Percentiles rank a stretch among this genome's conserved stretches.
Conservation (phyloP, 2,888 invertebrate genomes). For the Podabrus alpinus region DNA sequence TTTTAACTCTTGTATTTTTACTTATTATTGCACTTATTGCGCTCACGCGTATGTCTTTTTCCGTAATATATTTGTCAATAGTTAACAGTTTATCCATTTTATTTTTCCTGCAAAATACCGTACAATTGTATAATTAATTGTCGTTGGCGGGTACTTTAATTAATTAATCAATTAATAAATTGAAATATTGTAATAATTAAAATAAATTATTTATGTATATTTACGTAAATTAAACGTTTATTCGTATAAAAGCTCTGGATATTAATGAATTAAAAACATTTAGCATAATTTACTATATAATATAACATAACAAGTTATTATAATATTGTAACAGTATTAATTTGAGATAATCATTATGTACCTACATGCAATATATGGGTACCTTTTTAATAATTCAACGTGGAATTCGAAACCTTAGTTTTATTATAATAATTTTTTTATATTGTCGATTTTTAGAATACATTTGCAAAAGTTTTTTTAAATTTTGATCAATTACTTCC, state of each 20-base stretch:
- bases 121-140: not conserved
- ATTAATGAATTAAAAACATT: not conserved
- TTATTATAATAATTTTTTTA: too few relatives aligned
- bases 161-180: too few relatives aligned
- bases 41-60: slow-evolving; percentile 38
- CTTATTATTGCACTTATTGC: slow-evolving; percentile 44
- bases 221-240: not conserved
- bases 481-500: too few relatives aligned
- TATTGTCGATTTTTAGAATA: too few relatives aligned
- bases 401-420: too few relatives aligned
- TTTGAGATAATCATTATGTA: not conserved
- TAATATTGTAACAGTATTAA: not conserved
- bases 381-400: too few relatives aligned
- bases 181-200: not conserved
- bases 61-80: not conserved
- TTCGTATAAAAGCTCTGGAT: not conserved
- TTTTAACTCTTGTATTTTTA: slow-evolving; percentile 38
- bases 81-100: not conserved
- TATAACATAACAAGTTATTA: not conserved
- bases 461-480: too few relatives aligned
- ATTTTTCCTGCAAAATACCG: not conserved
- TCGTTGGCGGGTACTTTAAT: not conserved
- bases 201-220: not conserved
- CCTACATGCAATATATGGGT: too few relatives aligned
- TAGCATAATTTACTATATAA: not conserved